Evolutionary conservation across 2,797 vertebrate genomes (phyloP), one percentile per base, ranked within the genome.

Genomic region (Sebastes kiyomatsui): DNA sequence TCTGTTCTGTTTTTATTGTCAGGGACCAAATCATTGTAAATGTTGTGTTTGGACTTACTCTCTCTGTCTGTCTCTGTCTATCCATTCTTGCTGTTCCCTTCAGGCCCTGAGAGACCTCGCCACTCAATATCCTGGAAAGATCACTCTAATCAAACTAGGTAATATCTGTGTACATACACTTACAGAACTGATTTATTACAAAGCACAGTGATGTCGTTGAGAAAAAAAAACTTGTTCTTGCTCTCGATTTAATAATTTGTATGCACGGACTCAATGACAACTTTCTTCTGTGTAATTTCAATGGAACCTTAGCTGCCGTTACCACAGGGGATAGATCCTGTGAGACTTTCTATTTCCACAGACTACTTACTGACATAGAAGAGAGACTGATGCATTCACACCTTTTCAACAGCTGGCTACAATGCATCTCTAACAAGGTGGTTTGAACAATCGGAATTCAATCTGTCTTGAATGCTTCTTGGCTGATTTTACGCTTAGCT

Each of bases 91-190:
- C 38, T 72, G 5, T 62, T 35, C 27, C 22, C 49, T 62, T 13
- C 65, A 94, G 92, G 79, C 62, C 54, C 86, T 93, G 77, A 88
- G 73, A 70, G 70, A 82, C 14, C 82, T 93, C 6, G 14, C 60
- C 18, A 46, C 81, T 65, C 87, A 72, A 38, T 71, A 89, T 77
- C 71, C 77, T 35, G 83, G 77, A 62, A 87, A 83, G 78, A 77
- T 94, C 68, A 72, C 67, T 1, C 3, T 86, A 4, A 49, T 89
- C 46, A 58, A 86, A 49, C 78, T 90, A 14, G 89, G 89, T 90
- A 87, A 90, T 7, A 13, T 62, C 33, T 27, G 12, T 58, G 11
- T 6, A 38, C 25, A 38, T 3, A 11, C 4, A 52, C 49, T 49
- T 49, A 52, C n/a, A 69, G 0, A 10, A 35, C 8, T 58, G 6